A percentile compares a stretch with the other conserved stretches of the same genome.
phyloP scores from a whole-genome alignment of 2,888 invertebrate species.

The Eupelmus urozonus region DNA sequence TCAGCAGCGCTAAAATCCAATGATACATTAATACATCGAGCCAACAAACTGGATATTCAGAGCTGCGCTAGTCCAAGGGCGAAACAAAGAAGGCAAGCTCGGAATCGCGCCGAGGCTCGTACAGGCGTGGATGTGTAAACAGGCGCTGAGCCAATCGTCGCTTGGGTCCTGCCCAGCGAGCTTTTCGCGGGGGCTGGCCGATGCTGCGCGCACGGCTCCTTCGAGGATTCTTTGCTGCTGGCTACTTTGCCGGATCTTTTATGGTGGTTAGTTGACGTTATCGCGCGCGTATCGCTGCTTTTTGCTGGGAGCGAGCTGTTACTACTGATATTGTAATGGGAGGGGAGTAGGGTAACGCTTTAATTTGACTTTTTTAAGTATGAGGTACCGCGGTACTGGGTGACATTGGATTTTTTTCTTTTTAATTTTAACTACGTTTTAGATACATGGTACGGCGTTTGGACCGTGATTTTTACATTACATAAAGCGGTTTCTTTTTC shows the following conservation, averaged over 20 bases:
- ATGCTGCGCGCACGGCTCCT: conserved; percentile 46
- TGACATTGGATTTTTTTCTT: no score
- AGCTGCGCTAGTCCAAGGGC: conserved; percentile 59
- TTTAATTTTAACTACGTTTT: no score
- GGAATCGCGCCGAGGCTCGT: background rate
- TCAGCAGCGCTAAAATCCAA: conserved; percentile 13
- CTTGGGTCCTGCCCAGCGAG: conserved; percentile 63
- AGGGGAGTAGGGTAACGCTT: no score
- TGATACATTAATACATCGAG: conserved; percentile 43
- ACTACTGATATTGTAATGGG: no score
- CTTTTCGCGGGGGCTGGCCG: conserved; percentile 38
- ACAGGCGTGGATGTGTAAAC: background rate
- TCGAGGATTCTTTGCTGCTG: no score
- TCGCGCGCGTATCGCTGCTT: background rate
- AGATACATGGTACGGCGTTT: no score
- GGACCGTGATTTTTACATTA: no score
- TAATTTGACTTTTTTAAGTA: no score
- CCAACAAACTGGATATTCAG: conserved; percentile 22
- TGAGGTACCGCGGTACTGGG: no score
- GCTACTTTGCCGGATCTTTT: no score
- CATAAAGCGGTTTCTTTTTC: no score
- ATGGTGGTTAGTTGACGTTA: background rate
- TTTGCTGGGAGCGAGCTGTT: no score
- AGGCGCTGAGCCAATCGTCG: conserved; percentile 66
- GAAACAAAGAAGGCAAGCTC: conserved; percentile 65